Evolutionary conservation across 1,140 invertebrate species (phyloP).

Genomic region (Heterodera carotae): DNA sequence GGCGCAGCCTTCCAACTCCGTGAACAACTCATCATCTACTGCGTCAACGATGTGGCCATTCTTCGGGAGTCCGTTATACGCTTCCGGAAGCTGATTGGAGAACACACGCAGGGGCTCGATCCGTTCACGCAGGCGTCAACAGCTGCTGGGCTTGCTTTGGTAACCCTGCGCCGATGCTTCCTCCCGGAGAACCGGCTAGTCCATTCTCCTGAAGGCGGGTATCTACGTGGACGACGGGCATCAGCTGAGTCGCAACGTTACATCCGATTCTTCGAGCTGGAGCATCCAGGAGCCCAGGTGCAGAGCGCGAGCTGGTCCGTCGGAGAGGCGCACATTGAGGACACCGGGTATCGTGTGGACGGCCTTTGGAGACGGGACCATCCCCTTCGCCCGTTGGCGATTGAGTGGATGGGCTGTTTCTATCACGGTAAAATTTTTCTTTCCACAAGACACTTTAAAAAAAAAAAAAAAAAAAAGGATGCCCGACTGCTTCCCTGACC

Average conservation of each 20-base stretch:
- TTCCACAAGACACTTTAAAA: too few relatives aligned
- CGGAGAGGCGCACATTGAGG: conserved; percentile 23
- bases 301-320: conserved; percentile 21
- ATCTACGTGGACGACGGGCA: conserved; percentile 7
- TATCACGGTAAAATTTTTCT: conserved; percentile 17
- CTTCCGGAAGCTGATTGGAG: conserved; percentile 19
- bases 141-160: conserved; percentile 16
- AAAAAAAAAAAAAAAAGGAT: neutral
- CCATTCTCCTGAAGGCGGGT: conserved; percentile 14
- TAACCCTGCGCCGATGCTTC: conserved; percentile 5
- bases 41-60: conserved; percentile 28
- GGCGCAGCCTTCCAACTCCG: too few relatives aligned
- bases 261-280: conserved; percentile 19
- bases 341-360: conserved; percentile 11
- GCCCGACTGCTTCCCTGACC: conserved; percentile 16
- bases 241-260: conserved; percentile 15
- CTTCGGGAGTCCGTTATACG: neutral
- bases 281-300: neutral
- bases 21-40: too few relatives aligned
- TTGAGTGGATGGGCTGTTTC: conserved; percentile 27
- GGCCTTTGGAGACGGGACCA: conserved; percentile 2
- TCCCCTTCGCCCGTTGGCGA: conserved; percentile 17
- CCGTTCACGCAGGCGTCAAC: conserved; percentile 24
- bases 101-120: conserved; percentile 11
- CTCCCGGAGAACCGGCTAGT: conserved; percentile 13